Percentiles rank a stretch among this genome's conserved stretches.
phyloP scores from a whole-genome alignment of 23 tunicate genomes.

The Oikopleura vanhoeffeni region DNA sequence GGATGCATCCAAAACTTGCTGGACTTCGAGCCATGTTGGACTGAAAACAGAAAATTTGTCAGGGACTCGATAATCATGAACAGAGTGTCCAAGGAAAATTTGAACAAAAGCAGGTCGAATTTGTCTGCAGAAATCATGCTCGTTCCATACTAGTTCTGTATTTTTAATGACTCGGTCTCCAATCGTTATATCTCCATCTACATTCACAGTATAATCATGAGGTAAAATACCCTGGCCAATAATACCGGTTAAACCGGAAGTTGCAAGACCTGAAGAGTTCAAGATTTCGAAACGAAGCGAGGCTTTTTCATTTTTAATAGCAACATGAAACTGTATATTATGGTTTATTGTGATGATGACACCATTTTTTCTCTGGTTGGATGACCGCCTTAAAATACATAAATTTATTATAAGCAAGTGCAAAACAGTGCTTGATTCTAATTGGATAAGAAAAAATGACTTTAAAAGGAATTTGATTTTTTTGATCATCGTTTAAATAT shows the following conservation, averaged over 20 bases:
- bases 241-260: background rate
- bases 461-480: no score
- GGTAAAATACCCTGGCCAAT: background rate
- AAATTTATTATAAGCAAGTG: no score
- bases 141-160: background rate
- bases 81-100: background rate
- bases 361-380: no score
- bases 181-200: background rate
- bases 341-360: background rate
- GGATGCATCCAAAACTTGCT: background rate
- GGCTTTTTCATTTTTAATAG: background rate
- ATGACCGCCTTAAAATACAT: no score
- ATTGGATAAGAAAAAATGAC: no score
- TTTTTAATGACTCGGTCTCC: background rate
- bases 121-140: background rate
- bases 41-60: background rate
- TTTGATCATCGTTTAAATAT: no score
- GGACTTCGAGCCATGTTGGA: background rate
- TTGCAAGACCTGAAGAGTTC: background rate
- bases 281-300: background rate
- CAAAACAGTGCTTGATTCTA: no score
- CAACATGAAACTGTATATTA: background rate
- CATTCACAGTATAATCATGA: background rate
- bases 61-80: background rate
- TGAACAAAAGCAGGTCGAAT: background rate